These are phyloP conservation scores for Bos javanicus DNA, from an alignment of 2,113 vertebrate genomes.

Conservation along the genomic window DNA sequence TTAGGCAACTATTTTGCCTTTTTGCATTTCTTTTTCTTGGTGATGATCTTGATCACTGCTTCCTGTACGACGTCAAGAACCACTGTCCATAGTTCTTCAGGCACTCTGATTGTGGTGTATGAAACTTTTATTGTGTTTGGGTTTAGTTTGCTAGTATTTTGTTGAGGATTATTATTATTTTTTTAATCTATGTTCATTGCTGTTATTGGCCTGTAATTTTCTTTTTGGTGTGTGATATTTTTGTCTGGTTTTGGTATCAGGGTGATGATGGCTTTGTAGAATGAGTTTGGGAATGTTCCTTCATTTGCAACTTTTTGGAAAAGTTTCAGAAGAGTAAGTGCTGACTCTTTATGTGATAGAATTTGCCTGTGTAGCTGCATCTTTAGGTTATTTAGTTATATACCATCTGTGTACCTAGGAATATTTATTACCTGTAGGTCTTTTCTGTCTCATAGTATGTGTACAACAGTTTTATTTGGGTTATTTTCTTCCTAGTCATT, in stretches of 20 bases:
- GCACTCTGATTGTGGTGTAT: background rate
- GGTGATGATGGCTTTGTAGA: background rate
- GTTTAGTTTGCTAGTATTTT: background rate
- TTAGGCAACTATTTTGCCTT: background rate
- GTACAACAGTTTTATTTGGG: background rate
- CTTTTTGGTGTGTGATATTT: background rate
- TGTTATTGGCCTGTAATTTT: background rate
- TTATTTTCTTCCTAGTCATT: background rate
- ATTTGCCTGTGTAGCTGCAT: background rate
- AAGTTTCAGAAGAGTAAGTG: background rate
- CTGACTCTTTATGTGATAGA: background rate
- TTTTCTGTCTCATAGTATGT: background rate
- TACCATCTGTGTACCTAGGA: background rate
- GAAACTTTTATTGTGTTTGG: background rate
- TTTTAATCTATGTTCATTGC: background rate
- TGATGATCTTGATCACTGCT: background rate
- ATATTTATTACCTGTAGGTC: background rate
- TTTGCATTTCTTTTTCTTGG: background rate
- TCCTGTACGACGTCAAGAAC: background rate
- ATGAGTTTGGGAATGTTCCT: background rate
- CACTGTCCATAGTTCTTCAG: background rate
- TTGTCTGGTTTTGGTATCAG: background rate
- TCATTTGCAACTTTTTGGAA: background rate
- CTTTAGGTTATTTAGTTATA: background rate
- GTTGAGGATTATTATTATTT: background rate